phyloP scores from a whole-genome alignment of 2,113 vertebrate genomes.

The Leucoraja erinaceus region DNA sequence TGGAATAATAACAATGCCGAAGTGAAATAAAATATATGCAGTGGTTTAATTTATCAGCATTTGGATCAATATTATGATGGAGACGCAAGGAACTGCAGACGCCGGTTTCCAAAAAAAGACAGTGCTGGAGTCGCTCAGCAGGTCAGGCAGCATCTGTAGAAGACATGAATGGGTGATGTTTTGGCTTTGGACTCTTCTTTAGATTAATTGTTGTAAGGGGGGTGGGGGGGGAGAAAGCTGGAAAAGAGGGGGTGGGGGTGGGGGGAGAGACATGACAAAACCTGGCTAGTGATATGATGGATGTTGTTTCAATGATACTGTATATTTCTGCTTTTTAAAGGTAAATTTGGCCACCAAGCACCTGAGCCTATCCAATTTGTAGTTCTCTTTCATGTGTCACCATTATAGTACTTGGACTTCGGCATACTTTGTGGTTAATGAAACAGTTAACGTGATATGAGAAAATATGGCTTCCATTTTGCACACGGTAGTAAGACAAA shows the following conservation, averaged over 20 bases:
- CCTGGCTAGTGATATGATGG: not conserved
- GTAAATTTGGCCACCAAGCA: not conserved
- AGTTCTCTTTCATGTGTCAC: not conserved
- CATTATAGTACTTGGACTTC: not conserved
- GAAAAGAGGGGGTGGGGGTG: too few species aligned
- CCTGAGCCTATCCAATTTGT: not conserved
- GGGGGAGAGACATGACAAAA: too few species aligned
- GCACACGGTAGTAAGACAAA: not conserved
- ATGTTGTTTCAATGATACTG: not conserved
- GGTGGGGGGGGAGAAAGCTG: too few species aligned
- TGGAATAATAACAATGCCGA: not conserved
- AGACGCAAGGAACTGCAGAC: too few species aligned
- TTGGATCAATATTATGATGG: not conserved
- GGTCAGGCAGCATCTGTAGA: too few species aligned
- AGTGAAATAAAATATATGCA: not conserved
- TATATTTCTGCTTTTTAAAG: not conserved
- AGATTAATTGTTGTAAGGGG: too few species aligned
- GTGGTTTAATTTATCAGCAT: not conserved
- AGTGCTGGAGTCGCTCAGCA: too few species aligned
- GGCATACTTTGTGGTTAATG: not conserved
- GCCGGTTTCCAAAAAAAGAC: too few species aligned
- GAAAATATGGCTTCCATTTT: not conserved
- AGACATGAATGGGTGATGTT: too few species aligned
- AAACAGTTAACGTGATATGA: not conserved
- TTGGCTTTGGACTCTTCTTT: too few species aligned